Conservation (phyloP, 2,888 invertebrate genomes). For the Lasioglossum calceatum region DNA sequence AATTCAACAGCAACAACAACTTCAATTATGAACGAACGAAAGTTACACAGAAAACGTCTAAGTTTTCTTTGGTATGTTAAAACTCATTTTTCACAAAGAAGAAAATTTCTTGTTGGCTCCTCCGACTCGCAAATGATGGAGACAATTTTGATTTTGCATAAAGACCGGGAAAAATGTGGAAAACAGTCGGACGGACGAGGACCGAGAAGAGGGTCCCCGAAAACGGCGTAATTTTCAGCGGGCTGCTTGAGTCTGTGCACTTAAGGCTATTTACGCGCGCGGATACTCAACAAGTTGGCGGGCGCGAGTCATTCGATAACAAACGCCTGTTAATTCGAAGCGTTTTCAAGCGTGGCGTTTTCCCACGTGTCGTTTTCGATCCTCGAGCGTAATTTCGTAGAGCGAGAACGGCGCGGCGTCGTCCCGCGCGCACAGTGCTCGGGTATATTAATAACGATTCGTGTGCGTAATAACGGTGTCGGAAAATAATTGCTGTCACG, state of each 20-base stretch:
- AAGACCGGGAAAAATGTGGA: not conserved
- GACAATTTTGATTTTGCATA: not conserved
- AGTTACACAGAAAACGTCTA: too few relatives aligned
- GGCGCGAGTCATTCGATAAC: slow-evolving; percentile 6
- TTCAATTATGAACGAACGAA: too few relatives aligned
- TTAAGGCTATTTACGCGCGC: not conserved
- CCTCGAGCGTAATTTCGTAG: not conserved
- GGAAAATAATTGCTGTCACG: slow-evolving; percentile 22
- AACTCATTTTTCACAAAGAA: too few relatives aligned
- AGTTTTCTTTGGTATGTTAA: too few relatives aligned
- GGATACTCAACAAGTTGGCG: slow-evolving; percentile 10
- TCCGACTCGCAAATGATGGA: too few relatives aligned
- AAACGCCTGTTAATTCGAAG: not conserved
- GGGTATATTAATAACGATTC: not conserved
- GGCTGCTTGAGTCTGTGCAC: not conserved
- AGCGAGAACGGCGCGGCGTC: not conserved
- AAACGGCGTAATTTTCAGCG: not conserved
- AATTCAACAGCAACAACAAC: too few relatives aligned
- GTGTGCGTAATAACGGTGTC: not conserved
- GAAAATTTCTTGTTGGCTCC: too few relatives aligned
- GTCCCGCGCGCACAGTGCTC: not conserved
- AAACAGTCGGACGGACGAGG: not conserved
- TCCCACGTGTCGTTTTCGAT: slow-evolving; percentile 7
- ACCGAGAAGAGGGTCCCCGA: not conserved
- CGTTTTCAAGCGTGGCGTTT: not conserved